Evolutionary conservation across 1,140 invertebrate species (phyloP).

Genomic region (Bombus cullumanus): DNA sequence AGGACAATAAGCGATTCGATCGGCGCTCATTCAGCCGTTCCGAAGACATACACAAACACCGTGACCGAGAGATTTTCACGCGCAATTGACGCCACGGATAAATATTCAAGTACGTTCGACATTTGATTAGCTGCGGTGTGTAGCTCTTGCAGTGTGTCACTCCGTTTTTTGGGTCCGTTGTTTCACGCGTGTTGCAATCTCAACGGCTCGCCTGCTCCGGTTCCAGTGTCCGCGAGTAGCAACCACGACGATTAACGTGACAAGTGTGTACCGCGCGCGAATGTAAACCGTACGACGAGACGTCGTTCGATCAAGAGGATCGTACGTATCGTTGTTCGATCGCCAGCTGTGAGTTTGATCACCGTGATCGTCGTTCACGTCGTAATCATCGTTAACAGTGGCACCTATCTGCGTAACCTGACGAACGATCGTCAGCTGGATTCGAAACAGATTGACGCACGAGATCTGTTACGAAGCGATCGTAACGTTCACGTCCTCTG

Average conservation of each 20-base stretch:
- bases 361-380: neutral
- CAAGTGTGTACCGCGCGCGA: conserved; percentile 48
- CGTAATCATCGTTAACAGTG: conserved; percentile 9
- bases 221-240: conserved; percentile 24
- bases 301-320: neutral
- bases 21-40: neutral
- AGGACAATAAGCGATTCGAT: neutral
- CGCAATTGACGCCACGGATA: neutral
- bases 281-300: conserved; percentile 27
- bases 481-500: conserved; percentile 28
- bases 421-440: neutral
- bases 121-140: neutral
- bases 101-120: neutral
- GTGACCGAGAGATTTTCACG: neutral
- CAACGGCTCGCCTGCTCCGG: neutral
- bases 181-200: neutral
- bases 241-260: conserved; percentile 33
- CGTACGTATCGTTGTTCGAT: neutral
- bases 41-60: neutral
- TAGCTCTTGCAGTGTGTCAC: conserved; percentile 20
- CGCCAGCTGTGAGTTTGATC: neutral
- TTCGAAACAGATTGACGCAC: conserved; percentile 28
- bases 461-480: conserved; percentile 24
- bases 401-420: neutral
- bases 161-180: neutral